Conservation (phyloP, 35 echinoderm and acorn worm genomes). For the Stichopus chloronotus region DNA sequence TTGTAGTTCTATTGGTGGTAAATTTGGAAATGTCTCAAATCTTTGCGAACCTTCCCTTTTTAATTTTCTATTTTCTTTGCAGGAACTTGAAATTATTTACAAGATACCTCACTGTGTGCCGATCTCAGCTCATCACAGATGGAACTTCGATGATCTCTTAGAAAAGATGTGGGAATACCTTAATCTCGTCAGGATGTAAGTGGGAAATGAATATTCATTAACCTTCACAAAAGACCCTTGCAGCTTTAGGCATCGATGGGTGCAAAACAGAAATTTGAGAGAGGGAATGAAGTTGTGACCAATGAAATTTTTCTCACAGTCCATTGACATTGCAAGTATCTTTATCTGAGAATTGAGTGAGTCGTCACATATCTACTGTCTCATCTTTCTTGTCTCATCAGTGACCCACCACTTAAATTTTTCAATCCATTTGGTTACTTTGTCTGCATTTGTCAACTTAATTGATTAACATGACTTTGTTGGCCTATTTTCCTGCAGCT, state of each 20-base stretch:
- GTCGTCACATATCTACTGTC: no score
- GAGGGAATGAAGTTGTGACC: no score
- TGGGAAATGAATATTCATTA: not conserved
- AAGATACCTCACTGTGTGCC: constrained; percentile 99
- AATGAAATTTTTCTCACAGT: no score
- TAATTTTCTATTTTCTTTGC: not conserved
- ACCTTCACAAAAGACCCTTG: not conserved
- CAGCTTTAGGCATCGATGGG: not conserved
- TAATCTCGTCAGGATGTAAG: constrained; percentile 93
- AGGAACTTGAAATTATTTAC: constrained; percentile 99
- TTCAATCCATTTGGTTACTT: no score
- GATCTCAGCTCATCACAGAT: constrained; percentile 99
- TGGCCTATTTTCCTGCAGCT: constrained; percentile 55
- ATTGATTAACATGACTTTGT: no score
- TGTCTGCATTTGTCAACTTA: no score
- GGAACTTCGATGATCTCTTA: constrained; percentile 99
- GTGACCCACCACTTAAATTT: no score
- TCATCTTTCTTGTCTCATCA: no score
- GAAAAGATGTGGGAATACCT: constrained; percentile 99
- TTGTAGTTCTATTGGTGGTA: not conserved
- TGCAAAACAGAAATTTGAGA: not conserved
- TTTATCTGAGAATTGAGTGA: no score
- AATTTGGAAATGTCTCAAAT: not conserved
- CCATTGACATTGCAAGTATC: no score
- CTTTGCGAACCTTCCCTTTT: not conserved